Base-by-base conservation (phyloP, 2,888 invertebrate genomes). In the Tipula lateralis region DNA sequence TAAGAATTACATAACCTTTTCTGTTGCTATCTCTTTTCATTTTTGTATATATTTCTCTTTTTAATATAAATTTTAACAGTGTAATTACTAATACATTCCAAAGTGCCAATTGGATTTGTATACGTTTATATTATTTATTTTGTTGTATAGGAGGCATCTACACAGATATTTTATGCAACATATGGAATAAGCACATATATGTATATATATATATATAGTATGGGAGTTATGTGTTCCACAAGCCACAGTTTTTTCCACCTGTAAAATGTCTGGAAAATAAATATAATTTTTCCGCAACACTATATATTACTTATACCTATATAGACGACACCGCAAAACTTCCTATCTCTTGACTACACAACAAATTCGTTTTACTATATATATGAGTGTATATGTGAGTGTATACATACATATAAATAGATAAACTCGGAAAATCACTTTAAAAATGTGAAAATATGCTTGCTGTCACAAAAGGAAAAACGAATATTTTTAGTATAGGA, bases 221-320 rank as follows among this genome's bases (percentile, higher is more conserved):
- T 9, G 66, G 66, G 24, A 66, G 66, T 66, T 66, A 66, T 12
- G 24, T 44, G 3, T 24, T 19, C 19, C 24, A 66, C 19, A 66
- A 66, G 24, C 66, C 66, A 66, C 66, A 66, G 66, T 66, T 50
- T 50, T 24, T 66, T 66, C 24, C 24, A 66, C 66, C 66, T 66
- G 66, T 24, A 66, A 66, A 66, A 66, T 66, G 66, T 66, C 66
- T 66, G 66, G 66, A 66, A 66, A 66, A 66, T 66, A 66, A 66
- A 66, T 66, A 66, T 24, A 66, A 66, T 24, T 66, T 66, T 66
- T 7, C 44, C 66, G 24, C 66, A 66, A 66, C 66, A 66, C 66
- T 66, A 66, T 66, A 39, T 39, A 66, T 66, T 50, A 50, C 44
- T 1, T 16, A 19, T 7, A 39, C 39, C 9, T 39, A 39, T 39